Conservation (phyloP, 1,140 invertebrate genomes). For the Rhopalosiphum maidis region DNA sequence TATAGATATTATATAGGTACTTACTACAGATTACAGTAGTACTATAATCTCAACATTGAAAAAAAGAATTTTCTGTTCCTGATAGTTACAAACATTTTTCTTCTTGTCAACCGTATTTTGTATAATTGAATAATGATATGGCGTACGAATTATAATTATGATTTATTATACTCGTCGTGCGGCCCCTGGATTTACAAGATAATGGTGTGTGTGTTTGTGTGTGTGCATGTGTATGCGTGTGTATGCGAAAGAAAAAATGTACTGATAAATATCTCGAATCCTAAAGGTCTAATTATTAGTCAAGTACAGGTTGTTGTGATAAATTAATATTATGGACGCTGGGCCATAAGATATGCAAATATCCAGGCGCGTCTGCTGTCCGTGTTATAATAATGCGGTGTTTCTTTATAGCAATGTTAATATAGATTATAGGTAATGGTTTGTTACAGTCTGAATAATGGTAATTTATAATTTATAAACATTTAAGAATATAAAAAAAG, state of each 20-base stretch:
- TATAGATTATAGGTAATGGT: constrained; percentile 29
- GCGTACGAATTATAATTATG: constrained; percentile 48
- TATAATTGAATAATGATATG: constrained; percentile 54
- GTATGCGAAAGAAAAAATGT: neutral
- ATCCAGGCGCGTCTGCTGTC: constrained; percentile 20
- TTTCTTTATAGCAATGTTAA: constrained; percentile 38
- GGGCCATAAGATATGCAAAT: constrained; percentile 44
- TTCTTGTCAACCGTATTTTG: constrained; percentile 30
- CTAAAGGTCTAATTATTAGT: constrained; percentile 55
- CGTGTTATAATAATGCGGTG: constrained; percentile 44
- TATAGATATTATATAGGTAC: neutral
- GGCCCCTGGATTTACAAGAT: neutral
- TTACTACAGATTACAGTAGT: neutral
- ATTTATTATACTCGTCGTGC: constrained; percentile 45
- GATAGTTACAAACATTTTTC: constrained; percentile 9
- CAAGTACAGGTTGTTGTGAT: constrained; percentile 37
- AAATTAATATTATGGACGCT: constrained; percentile 41
- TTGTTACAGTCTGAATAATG: neutral
- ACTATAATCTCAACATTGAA: neutral
- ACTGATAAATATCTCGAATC: constrained; percentile 48
- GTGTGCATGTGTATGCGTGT: neutral
- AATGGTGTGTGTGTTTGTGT: constrained; percentile 4
- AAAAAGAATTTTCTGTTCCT: constrained; percentile 2
- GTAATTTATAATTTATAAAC: constrained; percentile 28
- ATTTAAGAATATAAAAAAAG: neutral